Base-by-base conservation (phyloP, 2,797 vertebrate genomes). In the Sitta carolinensis region DNA sequence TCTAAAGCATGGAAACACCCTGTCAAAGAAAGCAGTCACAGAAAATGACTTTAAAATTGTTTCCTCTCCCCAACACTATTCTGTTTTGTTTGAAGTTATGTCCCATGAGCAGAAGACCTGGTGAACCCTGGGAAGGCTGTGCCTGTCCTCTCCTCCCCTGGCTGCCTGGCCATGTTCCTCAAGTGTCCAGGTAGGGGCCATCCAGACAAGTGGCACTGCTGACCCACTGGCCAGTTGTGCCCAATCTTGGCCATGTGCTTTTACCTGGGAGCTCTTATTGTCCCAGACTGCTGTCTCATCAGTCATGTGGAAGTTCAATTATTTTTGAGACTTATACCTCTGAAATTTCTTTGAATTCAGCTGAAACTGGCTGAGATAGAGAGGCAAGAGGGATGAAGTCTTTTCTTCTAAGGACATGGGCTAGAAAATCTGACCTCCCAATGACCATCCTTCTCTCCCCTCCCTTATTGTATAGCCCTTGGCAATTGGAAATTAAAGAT, bases 211-310 rank as follows among this genome's bases (percentile, higher is more conserved):
- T 45, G 43, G 40, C 2, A 2, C 9, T 61, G 34, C 59, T 72
- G 51, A 68, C 47, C 30, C n/a, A 25, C 59, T 2, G 1, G 6
- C 42, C n/a, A 22, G 5, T 15, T 57, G 16, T 79, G 36, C 48
- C 51, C 2, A 0, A 32, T 72, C 50, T 63, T 34, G n/a, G n/a
- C 32, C 2, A 1, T 1, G 0, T 38, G 52, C 45, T 79, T 36
- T 64, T 61, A 26, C 25, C 34, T 72, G 22, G 20, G 27, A 54
- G 61, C 13, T 81, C 32, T 62, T 43, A 17, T 13, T 68, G 40
- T 77, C 72, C 30, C n/a, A 61, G 9, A 16, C 22, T 47, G 26
- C 57, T 57, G 62, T 77, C 52, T 85, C 54, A 67, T 89, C 32
- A 70, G 51, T 54, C 57, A 43, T 29, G 45, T 59, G 67, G 38